Conservation (phyloP, 2,113 vertebrate species). For the Elanoides forficatus region DNA sequence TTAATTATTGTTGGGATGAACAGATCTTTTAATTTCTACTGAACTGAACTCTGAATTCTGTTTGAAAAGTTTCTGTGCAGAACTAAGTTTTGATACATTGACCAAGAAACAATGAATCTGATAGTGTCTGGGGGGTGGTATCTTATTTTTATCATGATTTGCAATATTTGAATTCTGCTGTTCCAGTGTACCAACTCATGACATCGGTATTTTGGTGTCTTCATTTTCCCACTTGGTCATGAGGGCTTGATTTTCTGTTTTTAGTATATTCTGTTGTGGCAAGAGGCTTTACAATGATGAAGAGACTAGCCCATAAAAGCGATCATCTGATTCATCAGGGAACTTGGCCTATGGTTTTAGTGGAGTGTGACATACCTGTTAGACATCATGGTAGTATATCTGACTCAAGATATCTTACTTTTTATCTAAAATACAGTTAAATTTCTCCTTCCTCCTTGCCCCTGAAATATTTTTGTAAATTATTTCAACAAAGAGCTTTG, state of each 20-base stretch:
- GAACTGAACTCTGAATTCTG: neutral
- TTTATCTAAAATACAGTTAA: neutral
- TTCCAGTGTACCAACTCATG: neutral
- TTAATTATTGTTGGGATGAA: neutral
- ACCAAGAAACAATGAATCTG: neutral
- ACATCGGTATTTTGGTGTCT: neutral
- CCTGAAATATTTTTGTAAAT: neutral
- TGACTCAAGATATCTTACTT: neutral
- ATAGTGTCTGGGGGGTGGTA: neutral
- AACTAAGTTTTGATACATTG: neutral
- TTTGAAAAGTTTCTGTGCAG: neutral
- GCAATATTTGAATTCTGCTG: neutral
- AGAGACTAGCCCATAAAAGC: neutral
- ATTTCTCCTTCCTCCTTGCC: accelerated
- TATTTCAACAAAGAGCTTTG: neutral
- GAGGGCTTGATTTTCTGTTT: neutral
- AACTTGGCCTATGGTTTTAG: neutral
- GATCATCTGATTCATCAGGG: neutral
- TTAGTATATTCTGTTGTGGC: neutral
- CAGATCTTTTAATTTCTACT: neutral
- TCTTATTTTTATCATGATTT: neutral
- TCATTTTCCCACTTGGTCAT: neutral
- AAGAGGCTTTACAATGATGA: neutral
- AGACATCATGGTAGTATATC: neutral
- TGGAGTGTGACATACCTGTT: neutral